Conservation (phyloP, 2,113 vertebrate species). For the Ctenomys sociabilis region DNA sequence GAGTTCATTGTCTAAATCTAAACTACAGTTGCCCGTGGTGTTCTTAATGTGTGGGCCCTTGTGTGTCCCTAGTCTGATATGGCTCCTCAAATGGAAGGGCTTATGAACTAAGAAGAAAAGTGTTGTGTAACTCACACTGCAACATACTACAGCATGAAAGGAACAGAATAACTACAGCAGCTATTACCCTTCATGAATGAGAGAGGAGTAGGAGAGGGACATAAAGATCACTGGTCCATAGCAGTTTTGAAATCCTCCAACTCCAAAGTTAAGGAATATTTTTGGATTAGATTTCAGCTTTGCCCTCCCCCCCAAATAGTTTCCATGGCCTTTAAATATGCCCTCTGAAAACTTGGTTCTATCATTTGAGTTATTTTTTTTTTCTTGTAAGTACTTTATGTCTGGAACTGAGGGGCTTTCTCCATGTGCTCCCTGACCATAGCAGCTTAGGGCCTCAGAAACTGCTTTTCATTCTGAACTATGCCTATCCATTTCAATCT, state of each 20-base stretch:
- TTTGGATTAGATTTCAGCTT: background rate
- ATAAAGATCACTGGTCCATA: conserved; percentile 31
- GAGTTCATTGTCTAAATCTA: background rate
- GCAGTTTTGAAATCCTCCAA: conserved; percentile 39
- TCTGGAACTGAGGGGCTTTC: background rate
- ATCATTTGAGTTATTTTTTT: background rate
- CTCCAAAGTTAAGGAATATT: background rate
- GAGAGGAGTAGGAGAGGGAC: background rate
- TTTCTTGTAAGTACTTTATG: conserved; percentile 12
- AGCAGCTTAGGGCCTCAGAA: background rate
- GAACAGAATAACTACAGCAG: background rate
- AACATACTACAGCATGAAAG: background rate
- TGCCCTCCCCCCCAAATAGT: background rate
- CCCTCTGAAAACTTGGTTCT: background rate
- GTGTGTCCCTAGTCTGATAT: background rate
- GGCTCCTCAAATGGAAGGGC: background rate
- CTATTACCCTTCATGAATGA: background rate
- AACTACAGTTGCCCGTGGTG: background rate
- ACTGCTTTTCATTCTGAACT: conserved; percentile 25
- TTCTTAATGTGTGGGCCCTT: background rate
- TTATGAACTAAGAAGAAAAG: background rate
- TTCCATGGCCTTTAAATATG: background rate
- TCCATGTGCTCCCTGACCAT: background rate
- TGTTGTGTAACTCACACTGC: background rate
- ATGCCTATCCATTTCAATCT: background rate